These are phyloP conservation scores for Chaetura pelagica DNA, from an alignment of 2,113 vertebrate genomes.

Conservation along the genomic window DNA sequence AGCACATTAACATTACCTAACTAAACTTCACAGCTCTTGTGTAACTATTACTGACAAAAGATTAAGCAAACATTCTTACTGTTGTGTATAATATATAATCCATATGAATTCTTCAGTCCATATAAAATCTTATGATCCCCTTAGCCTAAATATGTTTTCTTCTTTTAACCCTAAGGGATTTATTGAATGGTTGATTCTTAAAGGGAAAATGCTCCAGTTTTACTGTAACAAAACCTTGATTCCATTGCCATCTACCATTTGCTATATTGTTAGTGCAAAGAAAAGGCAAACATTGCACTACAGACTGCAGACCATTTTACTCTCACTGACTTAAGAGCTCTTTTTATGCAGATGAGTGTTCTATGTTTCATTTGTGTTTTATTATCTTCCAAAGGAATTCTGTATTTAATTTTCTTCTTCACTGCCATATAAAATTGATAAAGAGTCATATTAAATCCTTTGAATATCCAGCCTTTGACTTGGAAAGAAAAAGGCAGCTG, in stretches of 20 bases:
- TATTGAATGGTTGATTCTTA: background rate
- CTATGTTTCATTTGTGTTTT: conserved; percentile 41
- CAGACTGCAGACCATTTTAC: background rate
- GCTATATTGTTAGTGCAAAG: background rate
- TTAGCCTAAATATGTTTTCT: background rate
- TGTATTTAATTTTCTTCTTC: conserved; percentile 57
- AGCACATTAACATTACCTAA: background rate
- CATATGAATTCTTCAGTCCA: background rate
- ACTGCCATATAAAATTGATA: conserved; percentile 23
- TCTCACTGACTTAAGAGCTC: conserved; percentile 31
- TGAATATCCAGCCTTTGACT: background rate
- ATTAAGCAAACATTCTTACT: background rate
- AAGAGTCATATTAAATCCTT: background rate
- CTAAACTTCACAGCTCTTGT: background rate
- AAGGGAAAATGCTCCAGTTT: background rate
- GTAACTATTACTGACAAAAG: background rate
- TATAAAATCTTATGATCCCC: background rate
- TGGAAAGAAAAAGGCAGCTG: background rate
- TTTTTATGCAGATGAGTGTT: conserved; percentile 35
- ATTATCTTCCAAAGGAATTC: conserved; percentile 47
- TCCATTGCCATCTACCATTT: background rate
- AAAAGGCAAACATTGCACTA: background rate
- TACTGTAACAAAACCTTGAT: background rate
- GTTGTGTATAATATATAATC: background rate
- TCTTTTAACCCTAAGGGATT: background rate